phyloP scores from a whole-genome alignment of 1,140 invertebrate genomes.

The Himalopsyche phryganea region DNA sequence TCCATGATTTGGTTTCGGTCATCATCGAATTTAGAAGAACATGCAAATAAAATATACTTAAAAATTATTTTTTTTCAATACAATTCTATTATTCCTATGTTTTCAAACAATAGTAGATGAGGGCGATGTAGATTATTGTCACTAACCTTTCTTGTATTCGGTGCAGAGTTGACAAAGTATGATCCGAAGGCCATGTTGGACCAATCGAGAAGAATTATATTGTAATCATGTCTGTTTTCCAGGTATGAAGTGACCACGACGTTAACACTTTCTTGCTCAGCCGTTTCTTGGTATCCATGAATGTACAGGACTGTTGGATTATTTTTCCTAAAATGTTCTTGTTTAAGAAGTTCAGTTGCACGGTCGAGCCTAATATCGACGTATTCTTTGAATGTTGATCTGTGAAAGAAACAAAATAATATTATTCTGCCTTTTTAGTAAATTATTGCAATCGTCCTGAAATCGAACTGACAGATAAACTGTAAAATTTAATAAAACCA shows the following conservation, averaged over 20 bases:
- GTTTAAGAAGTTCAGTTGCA: slow-evolving; percentile 39
- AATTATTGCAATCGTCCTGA: too few species aligned
- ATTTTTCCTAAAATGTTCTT: slow-evolving; percentile 50
- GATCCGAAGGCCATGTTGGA: slow-evolving; percentile 32
- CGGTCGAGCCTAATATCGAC: slow-evolving; percentile 45
- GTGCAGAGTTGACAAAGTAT: slow-evolving; percentile 26
- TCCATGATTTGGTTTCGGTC: too few species aligned
- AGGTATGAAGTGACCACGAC: slow-evolving; percentile 36
- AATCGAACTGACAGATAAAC: too few species aligned
- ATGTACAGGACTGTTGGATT: slow-evolving; percentile 56
- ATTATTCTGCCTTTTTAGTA: too few species aligned
- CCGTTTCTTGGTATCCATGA: slow-evolving; percentile 57
- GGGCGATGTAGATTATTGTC: too few species aligned
- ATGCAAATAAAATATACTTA: too few species aligned
- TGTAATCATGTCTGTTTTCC: slow-evolving; percentile 17
- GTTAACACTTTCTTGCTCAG: slow-evolving; percentile 55
- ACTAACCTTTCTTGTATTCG: slow-evolving; percentile 26
- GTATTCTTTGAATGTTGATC: slow-evolving; percentile 42
- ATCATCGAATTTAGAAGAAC: too few species aligned
- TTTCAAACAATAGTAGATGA: too few species aligned
- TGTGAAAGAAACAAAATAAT: slow-evolving; percentile 30
- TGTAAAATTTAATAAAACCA: too few species aligned
- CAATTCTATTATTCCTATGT: too few species aligned
- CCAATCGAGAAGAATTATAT: slow-evolving; percentile 29
- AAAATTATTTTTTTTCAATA: too few species aligned